Base-by-base conservation (phyloP, 2,888 invertebrate species). In the Trissolcus brochymenae region DNA sequence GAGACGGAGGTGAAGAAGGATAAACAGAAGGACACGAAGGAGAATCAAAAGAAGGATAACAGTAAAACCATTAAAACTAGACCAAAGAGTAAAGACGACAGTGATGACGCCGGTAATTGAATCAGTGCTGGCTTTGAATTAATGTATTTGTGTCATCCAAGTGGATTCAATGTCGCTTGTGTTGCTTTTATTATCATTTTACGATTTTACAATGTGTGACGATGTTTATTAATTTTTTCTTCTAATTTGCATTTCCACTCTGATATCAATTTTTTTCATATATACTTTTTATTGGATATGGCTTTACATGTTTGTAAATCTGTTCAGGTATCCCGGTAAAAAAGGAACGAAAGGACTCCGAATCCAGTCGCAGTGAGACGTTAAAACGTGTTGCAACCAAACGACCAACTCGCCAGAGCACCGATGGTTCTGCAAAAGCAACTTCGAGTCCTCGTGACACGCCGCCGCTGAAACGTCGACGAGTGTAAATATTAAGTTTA, bases 381-480 rank as follows among this genome's bases (percentile, higher is more conserved):
- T 80, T 85, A 14, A 89, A 89, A 55, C 79, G 89, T 80, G 50
- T 70, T 6, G 86, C 84, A 7, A 84, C 86, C 7, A 89, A 89
- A 79, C 85, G 89, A 73, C 88, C 89, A 40, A 89, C 89, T 1
- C 85, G 89, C 76, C 89, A 89, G 75, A 89, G 89, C 53, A 81
- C 84, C 14, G 89, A 89, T 59, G 88, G 84, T 61, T 82, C 86
- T 6, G 85, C 85, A 2, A 89, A 88, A 80, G 84, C 87, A 40
- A 84, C 88, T 7, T 84, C 88, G 1, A 89, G 89, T 81, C 89
- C 89, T 29, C 82, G 89, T 53, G 87, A 89, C 79, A 89, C 89
- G 25, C 89, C 89, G 7, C 89, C 89, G 0, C 84, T 85, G 0
- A 89, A 89, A 81, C 85, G 89, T 64, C 83, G 89, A 74, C 84